Base-by-base conservation (phyloP, 2,888 invertebrate genomes). In the Sinhomidia bicolor region DNA sequence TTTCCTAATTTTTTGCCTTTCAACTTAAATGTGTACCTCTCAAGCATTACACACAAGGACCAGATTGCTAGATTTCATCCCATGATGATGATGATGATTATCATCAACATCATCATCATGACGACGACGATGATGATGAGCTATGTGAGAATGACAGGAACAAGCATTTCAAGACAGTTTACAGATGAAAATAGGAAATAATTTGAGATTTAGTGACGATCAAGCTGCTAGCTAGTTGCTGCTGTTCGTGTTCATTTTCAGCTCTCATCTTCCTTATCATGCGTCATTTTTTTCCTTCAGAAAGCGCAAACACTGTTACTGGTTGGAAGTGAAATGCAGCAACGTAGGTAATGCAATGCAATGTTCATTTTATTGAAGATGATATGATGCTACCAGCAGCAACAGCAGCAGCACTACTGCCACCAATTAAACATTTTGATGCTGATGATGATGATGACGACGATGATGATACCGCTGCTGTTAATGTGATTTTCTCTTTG, bases 101-200 rank as follows among this genome's bases (percentile, higher is more conserved):
- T 14, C 12, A 36, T n/a, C n/a, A n/a, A n/a, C 60, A 57, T 20
- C 17, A 20, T 26, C 6, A 12, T 47, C 6, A 4, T 10, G n/a
- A 12, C 10, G 74, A 44, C 36, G 20, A 79, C 6, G 3, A 36
- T 79, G 57, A 14, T 54, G 85, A 85, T 78, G 60, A 68, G 86
- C 79, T 57, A 60, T 86, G 80, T 86, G 86, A 71, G 71, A 81
- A 60, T 86, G 86, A 81, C 86, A 86, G 74, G 17, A 86, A 81
- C 71, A 71, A 86, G 80, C 80, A 36, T 41, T 60, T 81, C 36
- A n/a, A 76, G 76, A 79, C 85, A 85, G 60, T 79, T 76, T 85
- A 85, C 85, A 68, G 68, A 85, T 78, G 65, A 71, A 86, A 79
- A 80, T 86, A 71, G 80, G 86, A 60, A 86, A 81, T 81, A 29